These are phyloP conservation scores for Myiopsitta monachus DNA, from an alignment of 2,113 vertebrate species.

Conservation along the genomic window DNA sequence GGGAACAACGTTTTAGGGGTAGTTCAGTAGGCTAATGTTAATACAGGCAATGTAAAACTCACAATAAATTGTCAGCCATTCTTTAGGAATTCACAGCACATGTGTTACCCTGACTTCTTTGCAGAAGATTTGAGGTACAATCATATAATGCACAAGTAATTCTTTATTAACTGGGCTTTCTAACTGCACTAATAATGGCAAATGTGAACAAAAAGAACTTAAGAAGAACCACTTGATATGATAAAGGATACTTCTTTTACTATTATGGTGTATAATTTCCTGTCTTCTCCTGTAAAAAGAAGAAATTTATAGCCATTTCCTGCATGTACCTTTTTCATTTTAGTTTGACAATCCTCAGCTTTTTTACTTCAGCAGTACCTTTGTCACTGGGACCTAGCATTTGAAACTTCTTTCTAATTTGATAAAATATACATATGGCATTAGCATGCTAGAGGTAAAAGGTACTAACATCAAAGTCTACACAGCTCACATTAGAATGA, in stretches of 20 bases:
- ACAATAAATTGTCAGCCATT: conserved; percentile 29
- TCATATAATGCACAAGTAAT: conserved; percentile 52
- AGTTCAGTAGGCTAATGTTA: not conserved
- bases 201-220: conserved; percentile 61
- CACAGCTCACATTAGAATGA: conserved; percentile 4
- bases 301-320: conserved; percentile 62
- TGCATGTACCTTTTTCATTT: conserved; percentile 59
- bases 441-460: conserved; percentile 13
- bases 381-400: conserved; percentile 27
- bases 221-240: conserved; percentile 63
- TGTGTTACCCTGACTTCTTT: conserved; percentile 18
- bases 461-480: conserved; percentile 34
- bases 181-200: conserved; percentile 49
- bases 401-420: conserved; percentile 57
- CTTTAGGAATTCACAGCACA: conserved; percentile 35
- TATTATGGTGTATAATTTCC: conserved; percentile 62
- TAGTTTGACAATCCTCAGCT: conserved; percentile 36
- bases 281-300: conserved; percentile 60
- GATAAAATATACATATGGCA: conserved; percentile 43
- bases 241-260: conserved; percentile 66
- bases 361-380: conserved; percentile 30
- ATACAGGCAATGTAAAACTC: not conserved
- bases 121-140: conserved; percentile 48
- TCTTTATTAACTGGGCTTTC: conserved; percentile 54
- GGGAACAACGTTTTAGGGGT: not conserved